phyloP scores from a whole-genome alignment of 2,797 vertebrate genomes.

The Pygocentrus nattereri region DNA sequence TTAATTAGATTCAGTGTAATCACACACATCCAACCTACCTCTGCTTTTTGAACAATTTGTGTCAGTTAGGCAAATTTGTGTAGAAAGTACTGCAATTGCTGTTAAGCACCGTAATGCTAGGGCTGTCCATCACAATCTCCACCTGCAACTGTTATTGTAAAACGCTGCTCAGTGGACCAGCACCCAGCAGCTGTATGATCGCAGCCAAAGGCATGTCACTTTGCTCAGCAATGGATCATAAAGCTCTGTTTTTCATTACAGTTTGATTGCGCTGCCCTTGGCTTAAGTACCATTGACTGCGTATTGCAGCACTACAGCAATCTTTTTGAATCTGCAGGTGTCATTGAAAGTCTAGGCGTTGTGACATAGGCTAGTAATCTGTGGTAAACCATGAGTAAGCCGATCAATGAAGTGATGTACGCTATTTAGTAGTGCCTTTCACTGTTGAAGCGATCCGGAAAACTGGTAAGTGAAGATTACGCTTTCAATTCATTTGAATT shows the following conservation, averaged over 20 bases:
- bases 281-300: background rate
- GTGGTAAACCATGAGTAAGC: background rate
- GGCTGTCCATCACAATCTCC: background rate
- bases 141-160: background rate
- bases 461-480: background rate
- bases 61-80: slow-evolving; percentile 13
- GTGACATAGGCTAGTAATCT: background rate
- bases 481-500: background rate
- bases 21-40: background rate
- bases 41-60: background rate
- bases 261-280: slow-evolving; percentile 4
- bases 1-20: background rate
- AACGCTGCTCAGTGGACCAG: background rate
- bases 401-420: background rate
- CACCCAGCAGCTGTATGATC: slow-evolving; percentile 24
- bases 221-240: slow-evolving; percentile 21
- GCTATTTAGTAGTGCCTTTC: background rate
- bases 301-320: background rate
- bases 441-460: background rate
- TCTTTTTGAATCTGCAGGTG: background rate
- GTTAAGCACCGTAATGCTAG: slow-evolving; percentile 4
- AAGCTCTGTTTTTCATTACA: background rate
- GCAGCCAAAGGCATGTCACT: slow-evolving; percentile 23
- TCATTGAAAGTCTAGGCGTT: background rate
- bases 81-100: background rate